Conservation (phyloP, 2,797 vertebrate species). For the Platalea minor region DNA sequence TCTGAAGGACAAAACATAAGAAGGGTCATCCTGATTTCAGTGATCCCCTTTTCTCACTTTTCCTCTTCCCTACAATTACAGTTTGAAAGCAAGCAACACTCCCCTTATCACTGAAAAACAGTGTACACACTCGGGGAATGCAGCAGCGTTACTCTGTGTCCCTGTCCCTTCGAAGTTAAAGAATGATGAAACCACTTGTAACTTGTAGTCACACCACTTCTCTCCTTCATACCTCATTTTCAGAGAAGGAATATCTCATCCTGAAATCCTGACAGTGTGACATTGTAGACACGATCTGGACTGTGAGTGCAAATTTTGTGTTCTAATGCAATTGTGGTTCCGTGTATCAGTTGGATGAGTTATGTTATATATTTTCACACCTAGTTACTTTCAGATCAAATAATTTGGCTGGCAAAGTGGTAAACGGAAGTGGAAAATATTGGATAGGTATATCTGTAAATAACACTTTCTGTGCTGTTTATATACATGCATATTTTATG, state of each 20-base stretch:
- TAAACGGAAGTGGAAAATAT: neutral
- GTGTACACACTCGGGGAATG: accelerated
- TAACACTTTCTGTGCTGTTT: neutral
- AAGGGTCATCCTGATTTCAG: neutral
- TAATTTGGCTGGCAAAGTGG: neutral
- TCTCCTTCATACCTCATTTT: neutral
- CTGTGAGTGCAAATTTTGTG: neutral
- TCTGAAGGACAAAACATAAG: neutral
- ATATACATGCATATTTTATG: neutral
- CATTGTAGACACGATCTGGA: accelerated
- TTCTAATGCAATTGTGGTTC: neutral
- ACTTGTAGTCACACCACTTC: neutral
- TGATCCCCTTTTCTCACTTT: neutral
- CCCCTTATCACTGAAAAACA: neutral
- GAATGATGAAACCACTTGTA: neutral
- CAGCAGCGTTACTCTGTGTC: neutral
- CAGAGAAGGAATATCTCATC: neutral
- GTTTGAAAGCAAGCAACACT: neutral
- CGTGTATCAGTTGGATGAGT: neutral
- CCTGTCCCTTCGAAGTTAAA: neutral
- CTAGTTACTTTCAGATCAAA: neutral
- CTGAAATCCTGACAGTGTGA: neutral
- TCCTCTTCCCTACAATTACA: neutral
- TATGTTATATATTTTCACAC: neutral
- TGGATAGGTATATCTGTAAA: neutral